Conservation (phyloP, 2,797 vertebrate species). For the Percopsis omiscomaycus region DNA sequence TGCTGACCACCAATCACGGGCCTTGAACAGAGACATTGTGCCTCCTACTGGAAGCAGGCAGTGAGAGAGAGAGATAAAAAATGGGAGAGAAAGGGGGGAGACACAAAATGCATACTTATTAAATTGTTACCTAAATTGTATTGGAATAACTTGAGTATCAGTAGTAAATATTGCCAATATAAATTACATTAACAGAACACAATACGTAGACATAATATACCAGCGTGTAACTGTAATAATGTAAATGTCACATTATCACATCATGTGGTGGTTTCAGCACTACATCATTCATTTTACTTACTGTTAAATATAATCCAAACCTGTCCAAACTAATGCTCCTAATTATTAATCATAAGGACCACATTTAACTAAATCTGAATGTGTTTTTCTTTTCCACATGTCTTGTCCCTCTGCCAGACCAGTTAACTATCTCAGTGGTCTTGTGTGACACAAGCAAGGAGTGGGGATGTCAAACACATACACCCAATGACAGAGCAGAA, state of each 20-base stretch:
- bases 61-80: neutral
- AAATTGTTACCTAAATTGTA: neutral
- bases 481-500: constrained; percentile 30
- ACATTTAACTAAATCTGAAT: neutral
- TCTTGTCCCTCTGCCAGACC: neutral
- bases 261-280: too few species aligned
- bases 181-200: too few species aligned
- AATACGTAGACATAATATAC: too few species aligned
- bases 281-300: too few species aligned
- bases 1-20: constrained; percentile 95
- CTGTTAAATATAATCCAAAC: too few species aligned
- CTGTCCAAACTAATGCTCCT: too few species aligned
- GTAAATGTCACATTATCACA: too few species aligned
- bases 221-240: too few species aligned
- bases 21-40: constrained; percentile 97
- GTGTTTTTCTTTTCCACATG: neutral
- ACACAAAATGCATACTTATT: neutral
- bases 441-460: neutral
- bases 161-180: neutral
- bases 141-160: neutral
- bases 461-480: constrained; percentile 1
- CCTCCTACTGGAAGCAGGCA: constrained; percentile 51
- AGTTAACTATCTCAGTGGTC: constrained; percentile 2
- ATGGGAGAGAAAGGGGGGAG: neutral
- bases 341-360: neutral